These are phyloP conservation scores for Struthio camelus DNA, from an alignment of 2,113 vertebrate species.

Conservation along the genomic window DNA sequence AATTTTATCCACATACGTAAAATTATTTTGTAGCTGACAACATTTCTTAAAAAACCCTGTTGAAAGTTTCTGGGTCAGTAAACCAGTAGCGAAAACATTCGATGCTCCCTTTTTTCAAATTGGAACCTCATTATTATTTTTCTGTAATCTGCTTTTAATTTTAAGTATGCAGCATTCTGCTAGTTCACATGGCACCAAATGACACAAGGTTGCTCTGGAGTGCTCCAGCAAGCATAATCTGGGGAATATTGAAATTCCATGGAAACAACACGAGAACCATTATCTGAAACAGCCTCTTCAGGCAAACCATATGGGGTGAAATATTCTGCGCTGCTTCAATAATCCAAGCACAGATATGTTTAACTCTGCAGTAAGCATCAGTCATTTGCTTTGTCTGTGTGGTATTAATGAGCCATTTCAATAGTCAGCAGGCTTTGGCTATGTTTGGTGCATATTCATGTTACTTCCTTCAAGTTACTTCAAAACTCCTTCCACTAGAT, in stretches of 20 bases:
- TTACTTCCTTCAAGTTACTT: not conserved
- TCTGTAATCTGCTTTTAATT: constrained; percentile 29
- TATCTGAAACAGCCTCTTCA: constrained; percentile 45
- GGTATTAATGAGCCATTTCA: constrained; percentile 60
- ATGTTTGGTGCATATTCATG: constrained; percentile 48
- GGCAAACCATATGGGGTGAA: constrained; percentile 57
- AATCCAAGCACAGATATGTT: not conserved
- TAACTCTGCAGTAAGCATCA: constrained; percentile 28
- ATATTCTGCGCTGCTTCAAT: not conserved
- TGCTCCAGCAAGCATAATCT: not conserved
- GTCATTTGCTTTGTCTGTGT: constrained; percentile 46
- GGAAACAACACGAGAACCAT: constrained; percentile 40
- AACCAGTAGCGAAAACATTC: not conserved
- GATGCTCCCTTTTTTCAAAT: not conserved
- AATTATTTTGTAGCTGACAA: constrained; percentile 16
- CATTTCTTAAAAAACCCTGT: not conserved
- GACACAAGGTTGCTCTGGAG: constrained; percentile 12
- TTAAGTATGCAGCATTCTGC: not conserved
- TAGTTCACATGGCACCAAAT: not conserved
- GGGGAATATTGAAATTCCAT: constrained; percentile 53
- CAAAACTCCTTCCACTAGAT: constrained; percentile 32
- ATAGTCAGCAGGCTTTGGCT: constrained; percentile 31
- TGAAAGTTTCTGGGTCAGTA: not conserved
- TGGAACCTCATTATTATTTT: not conserved
- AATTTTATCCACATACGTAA: not conserved